phyloP scores from a whole-genome alignment of 2,888 invertebrate genomes.

The Euplagia quadripunctaria region DNA sequence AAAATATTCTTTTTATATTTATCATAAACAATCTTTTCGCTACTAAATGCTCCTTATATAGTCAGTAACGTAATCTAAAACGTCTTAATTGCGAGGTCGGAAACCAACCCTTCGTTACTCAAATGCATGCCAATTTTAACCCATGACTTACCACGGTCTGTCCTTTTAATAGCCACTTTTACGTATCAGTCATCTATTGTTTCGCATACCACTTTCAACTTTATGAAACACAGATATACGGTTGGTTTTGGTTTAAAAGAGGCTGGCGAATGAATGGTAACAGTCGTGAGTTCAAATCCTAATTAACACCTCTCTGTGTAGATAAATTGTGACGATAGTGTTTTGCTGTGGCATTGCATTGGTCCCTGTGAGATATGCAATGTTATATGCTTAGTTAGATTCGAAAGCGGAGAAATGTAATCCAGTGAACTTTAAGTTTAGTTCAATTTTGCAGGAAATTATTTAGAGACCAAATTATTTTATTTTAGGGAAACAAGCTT shows the following conservation, averaged over 20 bases:
- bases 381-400: constrained; percentile 48
- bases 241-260: constrained; percentile 48
- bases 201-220: constrained; percentile 44
- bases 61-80: constrained; percentile 52
- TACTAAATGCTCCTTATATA: constrained; percentile 43
- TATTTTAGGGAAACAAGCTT: not conserved
- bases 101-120: constrained; percentile 71
- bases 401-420: constrained; percentile 46
- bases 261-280: constrained; percentile 63
- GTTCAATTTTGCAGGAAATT: not conserved
- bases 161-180: constrained; percentile 78
- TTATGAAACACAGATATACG: constrained; percentile 42
- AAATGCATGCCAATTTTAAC: constrained; percentile 79
- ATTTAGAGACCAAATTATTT: not conserved
- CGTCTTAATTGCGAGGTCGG: constrained; percentile 75
- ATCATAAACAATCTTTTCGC: constrained; percentile 37
- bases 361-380: constrained; percentile 63
- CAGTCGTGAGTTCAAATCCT: constrained; percentile 85
- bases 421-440: constrained; percentile 30
- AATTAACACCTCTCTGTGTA: constrained; percentile 84
- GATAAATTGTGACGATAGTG: constrained; percentile 84
- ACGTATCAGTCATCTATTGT: constrained; percentile 77
- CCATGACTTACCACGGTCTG: constrained; percentile 78
- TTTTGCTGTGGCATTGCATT: constrained; percentile 66
- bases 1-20: not conserved